Evolutionary conservation across 2,797 vertebrate genomes (phyloP), one percentile per base, ranked within the genome.

Genomic region (Sylvilagus floridanus): DNA sequence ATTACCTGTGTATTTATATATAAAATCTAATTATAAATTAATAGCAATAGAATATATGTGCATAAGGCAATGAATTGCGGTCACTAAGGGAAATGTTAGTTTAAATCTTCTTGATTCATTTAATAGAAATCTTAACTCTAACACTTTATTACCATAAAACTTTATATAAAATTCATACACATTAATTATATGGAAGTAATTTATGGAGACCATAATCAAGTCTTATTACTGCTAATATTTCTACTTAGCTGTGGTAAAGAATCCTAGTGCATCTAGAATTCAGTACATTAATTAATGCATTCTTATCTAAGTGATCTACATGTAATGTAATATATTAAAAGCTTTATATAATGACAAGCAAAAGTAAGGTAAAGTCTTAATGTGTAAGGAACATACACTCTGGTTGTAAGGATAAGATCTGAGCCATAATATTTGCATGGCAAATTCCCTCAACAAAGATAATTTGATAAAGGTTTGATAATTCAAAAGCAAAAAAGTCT

Each of bases 131-230:
- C 47, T 92, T 22, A 76, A 54, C 37, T 75, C 42, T 21, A 57
- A 62, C 17, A 66, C 22, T 71, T 89, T 90, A 62, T 83, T 89
- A 60, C 37, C 28, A 10, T 91, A 63, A 77, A 82, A 62, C 42
- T 96, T 79, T 66, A 73, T 87, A 89, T 95, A 82, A 83, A 77
- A 84, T 90, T 76, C 30, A 71, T 66, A 28, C 13, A 72, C 19
- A 60, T 88, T 42, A 93, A 88, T 78, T 89, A 79, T 68, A n/a
- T 77, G 16, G 78, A 95, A 75, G 68, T 84, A 84, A 94, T 85
- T 90, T 42, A 9, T 83, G 37, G 42, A 79, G 22, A 76, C 3
- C 52, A 10, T 54, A 35, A 83, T 77, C 47, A 60, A 42, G 14
- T 62, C n/a, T 78, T 66, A 57, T 68, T 84, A 77, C 32, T 96